Evolutionary conservation across 2,888 invertebrate genomes (phyloP), one percentile per base, ranked within the genome.

Genomic region (Dione vanillae): DNA sequence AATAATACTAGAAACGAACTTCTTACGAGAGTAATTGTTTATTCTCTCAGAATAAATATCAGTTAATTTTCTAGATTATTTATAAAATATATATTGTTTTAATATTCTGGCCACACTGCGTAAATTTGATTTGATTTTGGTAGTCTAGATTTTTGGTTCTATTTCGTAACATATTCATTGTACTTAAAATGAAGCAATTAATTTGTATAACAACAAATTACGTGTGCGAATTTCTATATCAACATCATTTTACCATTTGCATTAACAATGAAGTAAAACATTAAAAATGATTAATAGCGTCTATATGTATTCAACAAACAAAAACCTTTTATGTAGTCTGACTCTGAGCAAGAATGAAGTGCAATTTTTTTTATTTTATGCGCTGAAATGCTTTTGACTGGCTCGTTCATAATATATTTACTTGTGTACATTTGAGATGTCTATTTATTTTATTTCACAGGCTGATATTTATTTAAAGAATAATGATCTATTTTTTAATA

Each of bases 251-350:
- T 40, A 10, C 49, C 40, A 64, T 64, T 64, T 49, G 20, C 64
- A 64, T 51, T 51, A n/a, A 51, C 37, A 64, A 19, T 40, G 51
- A 64, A 27, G 16, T 61, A 61, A 27, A 45, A 61, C 37, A 64
- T 49, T 64, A 51, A 64, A 49, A 49, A 49, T 64, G 40, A 64
- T 51, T 51, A 64, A 51, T 20, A 40, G 19, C 47, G 16, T 64
- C 19, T 64, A 64, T 40, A 51, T 37, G 64, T 14, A 64, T 64
- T 51, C 51, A 37, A 49, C 64, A 49, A 64, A 64, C 47, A 64
- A 47, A 49, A 64, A 51, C 51, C 64, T 64, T 51, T 51, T 51
- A 64, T 51, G 40, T 51, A 64, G 40, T 49, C 49, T 19, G 35
- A 27, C 35, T 61, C 61, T 43, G 49, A 64, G 51, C 19, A 64